Percentiles rank a stretch among this genome's conserved stretches.
phyloP scores from a whole-genome alignment of 2,888 invertebrate genomes.

The Chrysopilus asiliformis region DNA sequence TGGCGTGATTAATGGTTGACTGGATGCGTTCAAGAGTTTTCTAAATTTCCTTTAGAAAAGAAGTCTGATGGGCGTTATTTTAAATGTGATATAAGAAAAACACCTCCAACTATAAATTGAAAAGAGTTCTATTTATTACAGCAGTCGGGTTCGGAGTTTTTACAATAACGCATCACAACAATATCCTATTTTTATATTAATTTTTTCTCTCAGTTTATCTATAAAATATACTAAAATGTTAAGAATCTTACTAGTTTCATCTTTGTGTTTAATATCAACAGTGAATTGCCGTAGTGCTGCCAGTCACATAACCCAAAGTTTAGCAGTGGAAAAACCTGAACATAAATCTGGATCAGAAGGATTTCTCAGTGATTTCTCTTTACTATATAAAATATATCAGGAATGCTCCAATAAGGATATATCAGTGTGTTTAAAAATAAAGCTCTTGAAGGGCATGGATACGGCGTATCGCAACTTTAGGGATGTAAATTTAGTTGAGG shows the following conservation, averaged over 20 bases:
- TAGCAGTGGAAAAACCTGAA: slow-evolving; percentile 6
- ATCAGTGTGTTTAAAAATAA: slow-evolving; percentile 63
- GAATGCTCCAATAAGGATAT: slow-evolving; percentile 60
- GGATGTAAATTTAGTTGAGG: slow-evolving; percentile 54
- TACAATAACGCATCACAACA: too few species aligned
- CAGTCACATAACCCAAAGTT: slow-evolving; percentile 7
- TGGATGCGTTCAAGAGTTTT: too few species aligned
- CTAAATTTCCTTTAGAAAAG: too few species aligned
- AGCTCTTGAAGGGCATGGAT: slow-evolving; percentile 63
- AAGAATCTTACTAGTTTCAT: neutral
- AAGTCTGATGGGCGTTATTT: too few species aligned
- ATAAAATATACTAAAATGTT: too few species aligned
- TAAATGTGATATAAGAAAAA: too few species aligned
- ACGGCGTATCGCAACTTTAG: slow-evolving; percentile 49
- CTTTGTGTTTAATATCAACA: slow-evolving; percentile 1
- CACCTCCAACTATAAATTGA: too few species aligned
- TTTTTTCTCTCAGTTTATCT: too few species aligned
- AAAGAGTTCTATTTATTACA: too few species aligned
- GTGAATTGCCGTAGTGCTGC: slow-evolving; percentile 13
- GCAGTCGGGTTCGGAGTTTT: too few species aligned
- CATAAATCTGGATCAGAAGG: slow-evolving; percentile 11
- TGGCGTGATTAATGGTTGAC: too few species aligned
- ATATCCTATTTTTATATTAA: too few species aligned
- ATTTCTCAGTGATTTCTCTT: slow-evolving; percentile 51
- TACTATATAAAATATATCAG: slow-evolving; percentile 66